phyloP scores from a whole-genome alignment of 2,888 invertebrate species.

The Temnothorax rugatulus region DNA sequence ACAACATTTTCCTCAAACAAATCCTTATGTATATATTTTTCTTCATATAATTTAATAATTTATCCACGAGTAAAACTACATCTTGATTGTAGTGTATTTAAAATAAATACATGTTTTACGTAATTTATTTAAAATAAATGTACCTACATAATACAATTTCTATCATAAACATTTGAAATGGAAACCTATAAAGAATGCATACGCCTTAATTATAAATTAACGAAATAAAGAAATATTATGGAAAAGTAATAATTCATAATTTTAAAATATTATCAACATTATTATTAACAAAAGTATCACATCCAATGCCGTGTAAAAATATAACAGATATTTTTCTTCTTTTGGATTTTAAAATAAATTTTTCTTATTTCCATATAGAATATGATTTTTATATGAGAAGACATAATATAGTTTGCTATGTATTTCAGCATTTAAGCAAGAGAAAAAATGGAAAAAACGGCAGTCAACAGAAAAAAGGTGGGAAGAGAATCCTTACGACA shows the following conservation, averaged over 20 bases:
- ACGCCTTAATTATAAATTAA: not conserved
- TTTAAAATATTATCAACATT: not conserved
- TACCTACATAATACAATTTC: not conserved
- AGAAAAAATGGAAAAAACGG: not conserved
- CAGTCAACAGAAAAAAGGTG: not conserved
- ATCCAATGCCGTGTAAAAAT: not conserved
- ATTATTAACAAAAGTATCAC: not conserved
- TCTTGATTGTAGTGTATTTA: not conserved
- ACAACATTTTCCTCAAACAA: not conserved
- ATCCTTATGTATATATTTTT: not conserved
- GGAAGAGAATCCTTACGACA: conserved; percentile 11
- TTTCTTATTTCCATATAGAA: not conserved
- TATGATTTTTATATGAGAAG: not conserved
- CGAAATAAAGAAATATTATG: not conserved
- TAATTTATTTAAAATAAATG: not conserved
- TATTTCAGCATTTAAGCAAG: conserved; percentile 3
- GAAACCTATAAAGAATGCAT: not conserved
- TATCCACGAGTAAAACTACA: not conserved
- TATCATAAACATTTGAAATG: not conserved
- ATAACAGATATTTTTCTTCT: not conserved
- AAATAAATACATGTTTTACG: not conserved
- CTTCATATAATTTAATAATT: not conserved
- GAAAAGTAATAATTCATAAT: not conserved
- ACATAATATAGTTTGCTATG: conserved; percentile 1
- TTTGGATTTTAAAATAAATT: not conserved